Evolutionary conservation across 2,797 vertebrate genomes (phyloP), one percentile per base, ranked within the genome.

Genomic region (Pseudochirops cupreus): DNA sequence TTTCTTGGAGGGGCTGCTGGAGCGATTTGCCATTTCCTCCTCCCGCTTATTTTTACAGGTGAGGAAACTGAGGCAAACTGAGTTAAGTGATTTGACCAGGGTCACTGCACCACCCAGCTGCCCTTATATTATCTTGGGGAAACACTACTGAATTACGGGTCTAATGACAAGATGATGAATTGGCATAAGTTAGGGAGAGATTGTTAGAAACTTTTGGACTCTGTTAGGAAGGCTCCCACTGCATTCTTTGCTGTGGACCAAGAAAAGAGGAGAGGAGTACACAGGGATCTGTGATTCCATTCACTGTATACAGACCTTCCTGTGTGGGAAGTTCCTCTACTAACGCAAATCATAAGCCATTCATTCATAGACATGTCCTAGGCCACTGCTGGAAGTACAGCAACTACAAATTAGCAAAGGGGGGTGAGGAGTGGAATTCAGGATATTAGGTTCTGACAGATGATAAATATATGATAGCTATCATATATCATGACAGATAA

Each of bases 151-250:
- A 95, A 50, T 3, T 4, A 26, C 94, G 53, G 18, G 53, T 29
- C 4, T 6, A 18, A 52, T 1, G 29, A 52, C 67, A 74, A 39
- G 62, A 67, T 67, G 16, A 12, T 13, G 39, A 62, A 54, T 0
- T 31, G 52, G 31, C 5, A 31, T 92, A 4, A 24, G 9, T 0
- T 7, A 2, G 0, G 33, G 14, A 31, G 52, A 56, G 54, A 67
- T 0, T 26, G 9, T 29, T 53, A 1, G 0, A 24, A 28, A 33
- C 53, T 50, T 46, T 14, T 0, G 3, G 29, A 26, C 9, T 6
- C 0, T 4, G 0, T 54, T 52, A n/a, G 14, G 91, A 74, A 90
- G 55, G 67, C 5, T 50, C n/a, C 14, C 12, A 16, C 5, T 21
- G 0, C 0, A 9, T 26, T 92, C 53, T n/a, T 52, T 46, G 16